Base-by-base conservation (phyloP, 2,113 vertebrate species). In the Synchiropus splendidus region DNA sequence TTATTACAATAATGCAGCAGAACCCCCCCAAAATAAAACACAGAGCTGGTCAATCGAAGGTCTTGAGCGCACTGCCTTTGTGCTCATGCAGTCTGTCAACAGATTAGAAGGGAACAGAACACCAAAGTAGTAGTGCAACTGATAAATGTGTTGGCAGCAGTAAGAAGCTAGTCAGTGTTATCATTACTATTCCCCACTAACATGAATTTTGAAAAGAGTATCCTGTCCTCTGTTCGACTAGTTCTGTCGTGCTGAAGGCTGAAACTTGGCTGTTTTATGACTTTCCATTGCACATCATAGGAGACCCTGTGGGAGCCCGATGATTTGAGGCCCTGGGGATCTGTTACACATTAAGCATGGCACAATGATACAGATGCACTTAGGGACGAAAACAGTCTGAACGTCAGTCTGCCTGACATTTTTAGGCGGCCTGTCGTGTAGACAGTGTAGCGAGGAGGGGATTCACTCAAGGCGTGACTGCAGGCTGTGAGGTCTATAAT, bases 401-500 rank as follows among this genome's bases (percentile, higher is more conserved):
- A 43, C 44, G 44, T 58, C 21, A 36, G 45, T 49, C 62, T 54
- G 39, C 37, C 46, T 49, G 61, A 54, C 41, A 52, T 66, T 59
- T 71, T 64, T 38, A 57, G 58, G 50, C 30, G 46, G 18, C 37
- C 46, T 54, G 18, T 33, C 35, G 58, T 42, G 54, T 39, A 52
- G 63, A 61, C 16, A 12, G 38, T 6, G 15, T 27, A 45, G 31
- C 67, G 70, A 67, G 72, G 72, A 74, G 79, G 80, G 75, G 75
- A 74, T 72, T 48, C 35, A 18, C 60, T 35, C n/a, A 31, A 74
- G 78, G 74, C 68, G 75, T 74, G 75, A 67, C 61, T 60, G 63
- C 47, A 38, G 65, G 32, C 75, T 53, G 61, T 68, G 69, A 72
- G 70, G 72, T 79, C 75, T 75, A 51, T 83, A 84, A 84, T 83